phyloP scores from a whole-genome alignment of 2,888 invertebrate genomes.

The Napeogenes sylphis region DNA sequence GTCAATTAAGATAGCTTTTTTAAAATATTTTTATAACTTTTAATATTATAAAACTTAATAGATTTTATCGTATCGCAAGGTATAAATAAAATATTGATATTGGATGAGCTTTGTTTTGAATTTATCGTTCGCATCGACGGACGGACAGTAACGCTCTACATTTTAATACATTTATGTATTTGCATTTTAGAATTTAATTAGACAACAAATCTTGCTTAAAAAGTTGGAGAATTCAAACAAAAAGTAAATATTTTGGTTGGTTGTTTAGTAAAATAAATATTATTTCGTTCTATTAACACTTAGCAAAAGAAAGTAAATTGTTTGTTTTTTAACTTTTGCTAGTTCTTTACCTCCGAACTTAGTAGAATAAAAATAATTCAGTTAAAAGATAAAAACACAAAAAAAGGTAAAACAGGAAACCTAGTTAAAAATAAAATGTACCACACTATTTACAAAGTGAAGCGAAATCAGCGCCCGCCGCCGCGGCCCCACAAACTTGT shows the following conservation, averaged over 20 bases:
- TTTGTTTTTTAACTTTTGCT: too few species aligned
- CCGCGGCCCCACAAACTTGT: conserved; percentile 46
- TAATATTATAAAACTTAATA: not conserved
- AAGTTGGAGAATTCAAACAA: too few species aligned
- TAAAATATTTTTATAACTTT: not conserved
- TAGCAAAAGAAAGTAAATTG: too few species aligned
- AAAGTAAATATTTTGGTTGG: too few species aligned
- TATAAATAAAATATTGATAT: conserved; percentile 8
- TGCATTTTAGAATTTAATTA: not conserved
- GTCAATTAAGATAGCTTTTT: not conserved
- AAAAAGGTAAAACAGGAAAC: conserved; percentile 8
- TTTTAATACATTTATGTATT: not conserved
- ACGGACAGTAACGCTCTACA: too few species aligned
- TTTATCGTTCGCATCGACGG: conserved; percentile 11
- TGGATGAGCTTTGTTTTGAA: conserved; percentile 11
- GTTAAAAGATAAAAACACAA: not conserved
- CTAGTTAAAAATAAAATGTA: conserved; percentile 34
- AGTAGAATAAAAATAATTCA: not conserved
- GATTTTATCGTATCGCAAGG: not conserved
- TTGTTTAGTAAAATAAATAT: too few species aligned
- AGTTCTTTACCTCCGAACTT: too few species aligned
- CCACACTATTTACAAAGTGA: conserved; percentile 50
- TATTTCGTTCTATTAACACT: too few species aligned
- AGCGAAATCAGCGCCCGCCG: conserved; percentile 47
- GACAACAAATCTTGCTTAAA: too few species aligned